Percentiles rank a stretch among this genome's conserved stretches.
These are phyloP conservation scores for Rhinoptilus africanus DNA, from an alignment of 2,113 vertebrate species.

Conservation along the genomic window DNA sequence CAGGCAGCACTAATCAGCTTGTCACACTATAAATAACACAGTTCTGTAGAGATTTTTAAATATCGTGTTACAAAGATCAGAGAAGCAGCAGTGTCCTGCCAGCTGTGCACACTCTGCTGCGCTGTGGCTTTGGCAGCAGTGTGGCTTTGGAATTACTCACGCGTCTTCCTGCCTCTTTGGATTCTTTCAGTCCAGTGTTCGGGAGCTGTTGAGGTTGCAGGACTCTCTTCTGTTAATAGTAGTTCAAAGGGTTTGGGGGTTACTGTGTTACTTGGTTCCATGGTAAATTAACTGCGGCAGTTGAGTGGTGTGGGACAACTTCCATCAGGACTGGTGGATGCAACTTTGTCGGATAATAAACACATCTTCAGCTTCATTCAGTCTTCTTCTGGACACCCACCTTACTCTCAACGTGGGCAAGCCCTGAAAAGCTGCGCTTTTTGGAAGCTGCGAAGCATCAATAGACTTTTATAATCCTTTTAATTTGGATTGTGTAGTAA, in stretches of 20 bases:
- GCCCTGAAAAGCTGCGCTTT: background rate
- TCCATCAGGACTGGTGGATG: background rate
- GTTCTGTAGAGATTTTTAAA: background rate
- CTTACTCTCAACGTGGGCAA: background rate
- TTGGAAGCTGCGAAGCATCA: background rate
- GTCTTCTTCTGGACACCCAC: background rate
- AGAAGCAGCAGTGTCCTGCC: background rate
- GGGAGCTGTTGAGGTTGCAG: background rate
- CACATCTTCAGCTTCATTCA: background rate
- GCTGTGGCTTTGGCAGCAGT: background rate
- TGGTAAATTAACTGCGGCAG: background rate
- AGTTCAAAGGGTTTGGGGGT: background rate
- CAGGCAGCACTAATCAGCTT: background rate
- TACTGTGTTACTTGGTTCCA: background rate
- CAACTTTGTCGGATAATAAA: background rate
- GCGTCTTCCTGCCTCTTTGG: background rate
- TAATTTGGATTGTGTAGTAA: background rate
- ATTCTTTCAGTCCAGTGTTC: background rate
- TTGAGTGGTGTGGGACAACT: background rate
- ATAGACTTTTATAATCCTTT: background rate
- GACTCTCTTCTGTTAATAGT: background rate
- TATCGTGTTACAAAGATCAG: background rate
- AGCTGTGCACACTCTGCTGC: background rate
- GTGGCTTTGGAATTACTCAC: background rate
- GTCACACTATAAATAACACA: background rate